Evolutionary conservation across 2,113 vertebrate genomes (phyloP).

Genomic region (cattle (Bos taurus)): ARS-UCD2.0 NC_037346.1:57060501-57061000

Average conservation of each 20-base stretch:
- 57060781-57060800: conserved; percentile 72
- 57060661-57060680: neutral
- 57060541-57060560: too few relatives aligned
- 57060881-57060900: neutral
- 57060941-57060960: neutral
- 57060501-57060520: too few relatives aligned
- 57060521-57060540: too few relatives aligned
- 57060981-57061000: neutral
- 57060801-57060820: conserved; percentile 63
- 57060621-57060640: neutral
- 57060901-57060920: neutral
- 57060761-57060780: conserved; percentile 76
- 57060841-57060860: conserved; percentile 44
- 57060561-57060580: too few relatives aligned
- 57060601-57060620: neutral
- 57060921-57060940: neutral
- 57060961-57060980: neutral
- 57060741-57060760: conserved; percentile 73
- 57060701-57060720: too few relatives aligned
- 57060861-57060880: neutral
- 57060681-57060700: neutral
- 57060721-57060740: conserved; percentile 68
- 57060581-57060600: neutral
- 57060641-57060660: neutral
- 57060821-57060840: conserved; percentile 41